Conservation (phyloP, 2,113 vertebrate genomes). For the Actenoides lindsayi region DNA sequence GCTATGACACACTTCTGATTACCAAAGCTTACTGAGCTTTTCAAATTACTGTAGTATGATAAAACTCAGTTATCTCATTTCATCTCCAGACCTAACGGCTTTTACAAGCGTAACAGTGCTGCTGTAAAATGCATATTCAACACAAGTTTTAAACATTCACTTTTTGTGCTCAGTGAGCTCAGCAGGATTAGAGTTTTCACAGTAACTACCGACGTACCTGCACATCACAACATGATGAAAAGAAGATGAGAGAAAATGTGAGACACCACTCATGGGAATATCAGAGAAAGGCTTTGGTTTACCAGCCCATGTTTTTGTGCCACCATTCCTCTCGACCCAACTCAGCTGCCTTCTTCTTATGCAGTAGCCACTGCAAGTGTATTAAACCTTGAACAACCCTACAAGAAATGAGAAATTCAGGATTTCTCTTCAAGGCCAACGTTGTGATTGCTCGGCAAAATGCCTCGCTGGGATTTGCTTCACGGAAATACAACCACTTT, state of each 20-base stretch:
- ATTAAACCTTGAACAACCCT: neutral
- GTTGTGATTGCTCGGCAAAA: neutral
- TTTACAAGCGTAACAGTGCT: neutral
- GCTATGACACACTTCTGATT: neutral
- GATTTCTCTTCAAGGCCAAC: neutral
- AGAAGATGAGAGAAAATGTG: neutral
- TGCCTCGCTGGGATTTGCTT: neutral
- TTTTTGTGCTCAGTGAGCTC: neutral
- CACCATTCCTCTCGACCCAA: neutral
- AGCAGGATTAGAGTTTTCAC: neutral
- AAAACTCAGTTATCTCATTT: neutral
- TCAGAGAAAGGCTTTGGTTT: neutral
- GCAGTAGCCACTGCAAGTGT: neutral
- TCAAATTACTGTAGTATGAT: neutral
- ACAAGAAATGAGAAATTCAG: neutral
- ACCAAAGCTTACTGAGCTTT: neutral
- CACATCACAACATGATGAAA: neutral
- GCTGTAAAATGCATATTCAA: neutral
- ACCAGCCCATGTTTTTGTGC: neutral
- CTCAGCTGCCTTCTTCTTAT: neutral
- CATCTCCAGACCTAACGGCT: neutral
- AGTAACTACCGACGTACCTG: neutral
- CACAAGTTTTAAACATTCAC: neutral
- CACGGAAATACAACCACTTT: neutral
- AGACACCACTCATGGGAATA: neutral